Percentiles rank a stretch among this genome's conserved stretches.
Conservation (phyloP, 2,797 vertebrate species). For the Leuciscus waleckii region DNA sequence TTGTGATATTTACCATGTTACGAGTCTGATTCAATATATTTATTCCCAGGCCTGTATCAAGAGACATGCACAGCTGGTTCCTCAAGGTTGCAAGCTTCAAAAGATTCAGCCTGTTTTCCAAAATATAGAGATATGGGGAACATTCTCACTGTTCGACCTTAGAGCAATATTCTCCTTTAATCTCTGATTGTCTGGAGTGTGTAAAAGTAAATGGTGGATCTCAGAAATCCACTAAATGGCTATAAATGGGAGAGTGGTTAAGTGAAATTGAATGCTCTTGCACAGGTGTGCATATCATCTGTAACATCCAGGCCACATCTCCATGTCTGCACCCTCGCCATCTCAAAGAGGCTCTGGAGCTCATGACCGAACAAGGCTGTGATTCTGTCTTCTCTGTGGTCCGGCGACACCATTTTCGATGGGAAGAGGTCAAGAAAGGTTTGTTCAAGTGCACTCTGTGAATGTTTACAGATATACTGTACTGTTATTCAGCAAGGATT, state of each 20-base stretch:
- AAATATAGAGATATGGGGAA: not conserved
- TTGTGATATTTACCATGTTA: not conserved
- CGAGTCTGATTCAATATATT: not conserved
- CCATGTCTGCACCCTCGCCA: slow-evolving; percentile 93
- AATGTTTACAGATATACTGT: not conserved
- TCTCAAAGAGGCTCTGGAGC: slow-evolving; percentile 83
- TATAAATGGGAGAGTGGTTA: slow-evolving; percentile 8
- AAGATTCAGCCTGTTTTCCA: not conserved
- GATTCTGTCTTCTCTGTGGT: slow-evolving; percentile 95
- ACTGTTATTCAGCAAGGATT: not conserved
- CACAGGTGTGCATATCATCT: slow-evolving; percentile 87
- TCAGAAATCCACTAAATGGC: not conserved
- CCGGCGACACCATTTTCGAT: slow-evolving; percentile 91
- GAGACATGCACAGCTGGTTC: not conserved
- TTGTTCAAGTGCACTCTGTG: not conserved
- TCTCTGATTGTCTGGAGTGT: not conserved
- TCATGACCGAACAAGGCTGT: slow-evolving; percentile 74
- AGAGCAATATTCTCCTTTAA: not conserved
- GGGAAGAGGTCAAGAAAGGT: slow-evolving; percentile 89
- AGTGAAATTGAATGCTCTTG: not conserved
- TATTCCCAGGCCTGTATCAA: not conserved
- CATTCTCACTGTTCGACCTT: not conserved
- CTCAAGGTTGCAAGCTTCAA: not conserved
- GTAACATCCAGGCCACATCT: slow-evolving; percentile 94
- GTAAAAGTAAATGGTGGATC: not conserved